Evolutionary conservation across 2,797 vertebrate species (phyloP), one percentile per base, ranked within the genome.

Genomic region (Gymnopithys bicolor): DNA sequence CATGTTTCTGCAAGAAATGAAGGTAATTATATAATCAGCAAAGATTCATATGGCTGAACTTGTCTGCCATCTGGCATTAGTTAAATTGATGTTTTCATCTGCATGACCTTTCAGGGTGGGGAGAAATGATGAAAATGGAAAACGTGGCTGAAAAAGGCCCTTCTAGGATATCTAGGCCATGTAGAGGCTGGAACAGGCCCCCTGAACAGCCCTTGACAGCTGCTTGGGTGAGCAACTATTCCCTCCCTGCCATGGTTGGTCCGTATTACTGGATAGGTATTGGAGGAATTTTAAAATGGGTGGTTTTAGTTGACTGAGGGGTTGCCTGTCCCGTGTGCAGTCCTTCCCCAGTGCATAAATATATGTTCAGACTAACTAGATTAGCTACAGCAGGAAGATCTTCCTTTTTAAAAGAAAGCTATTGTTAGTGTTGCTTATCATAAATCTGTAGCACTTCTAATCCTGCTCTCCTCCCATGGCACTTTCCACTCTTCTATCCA

Each of bases 11-110:
- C 79, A 84, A 90, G 83, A 87, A 86, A 81, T 59, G 27, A 84
- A 90, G 84, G 43, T 84, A 90, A 88, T 92, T 89, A 39, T 85
- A 85, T 85, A 94, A 94, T 88, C 81, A 92, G 79, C 79, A 55
- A 84, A 91, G 82, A 96, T 94, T 91, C 91, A n/a, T 81, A 80
- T 73, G 77, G 77, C 85, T 95, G 90, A 93, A 93, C 79, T 95
- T 90, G 51, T 83, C n/a, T 93, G 45, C 76, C 89, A 94, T 95
- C 94, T 96, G 96, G 91, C 63, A 49, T 91, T 84, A 84, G 66
- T 95, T 94, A 95, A 86, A 74, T 79, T 69, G 33, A 30, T 90
- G 80, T 93, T 94, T 92, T 94, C 83, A 79, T 91, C 80, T 90
- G 69, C 27, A 1, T 94, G 92, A 92, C 87, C 94, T 94, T 68